Base-by-base conservation (phyloP, 2,113 vertebrate species). In the Eira barbara region DNA sequence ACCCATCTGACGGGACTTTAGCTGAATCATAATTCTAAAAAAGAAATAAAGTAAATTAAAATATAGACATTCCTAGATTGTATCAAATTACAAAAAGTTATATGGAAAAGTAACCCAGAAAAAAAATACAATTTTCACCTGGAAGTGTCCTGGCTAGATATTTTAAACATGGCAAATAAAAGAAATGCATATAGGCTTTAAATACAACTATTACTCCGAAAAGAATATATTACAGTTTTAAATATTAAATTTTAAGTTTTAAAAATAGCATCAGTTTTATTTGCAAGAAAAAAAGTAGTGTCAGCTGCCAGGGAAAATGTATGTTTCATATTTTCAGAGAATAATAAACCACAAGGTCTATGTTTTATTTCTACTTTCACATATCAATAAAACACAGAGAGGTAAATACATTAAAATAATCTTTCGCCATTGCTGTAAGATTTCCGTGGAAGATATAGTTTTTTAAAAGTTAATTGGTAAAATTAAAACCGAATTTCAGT, bases 351-450 rank as follows among this genome's bases (percentile, higher is more conserved):
- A 31, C n/a, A 74, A 78, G 29, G 61, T 97, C 86, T 93, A 42
- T 55, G 1, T 93, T 92, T 93, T 80, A 89, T 83, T 92, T 96
- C 97, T 69, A 93, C 14, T 57, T 95, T 81, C 73, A 96, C 69
- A 89, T 95, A 93, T 1, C 74, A 98, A 98, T 89, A 98, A 95
- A 96, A 97, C 85, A 52, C 65, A 97, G 81, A 97, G 83, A 97
- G 83, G 65, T 94, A 97, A 93, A 96, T 14, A 98, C 79, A 94
- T 97, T 88, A 92, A 52, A 98, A 98, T 91, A 99, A 98, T 99
- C 99, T 99, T 99, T 99, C 99, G 99, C 99, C 99, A 99, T 99
- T 99, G 98, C 98, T 97, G 52, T 99, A 99, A 99, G 99, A 99
- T 99, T 99, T 99, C 99, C 99, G 96, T 99, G 98, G 98, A 98